Base-by-base conservation (phyloP, 2,888 invertebrate species). In the Diplolepis rosae region DNA sequence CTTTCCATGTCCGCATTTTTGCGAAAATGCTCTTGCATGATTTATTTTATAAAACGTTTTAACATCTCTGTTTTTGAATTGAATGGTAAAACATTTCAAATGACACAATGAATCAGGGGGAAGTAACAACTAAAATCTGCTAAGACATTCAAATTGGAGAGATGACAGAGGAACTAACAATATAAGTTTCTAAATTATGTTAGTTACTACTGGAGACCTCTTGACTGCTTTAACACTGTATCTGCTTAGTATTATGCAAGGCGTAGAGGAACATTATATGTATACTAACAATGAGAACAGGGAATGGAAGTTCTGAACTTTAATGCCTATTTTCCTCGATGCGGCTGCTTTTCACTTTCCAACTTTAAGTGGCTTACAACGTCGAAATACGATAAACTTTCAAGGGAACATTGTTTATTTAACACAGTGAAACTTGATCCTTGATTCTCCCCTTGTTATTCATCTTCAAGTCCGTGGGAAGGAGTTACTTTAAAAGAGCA, bases 281-380 rank as follows among this genome's bases (percentile, higher is more conserved):
- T 54, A 32, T 56, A 39, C 35, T 61, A 39, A 61, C 61, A 61
- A 61, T 61, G 61, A 61, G 35, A 39, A 39, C 39, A n/a, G n/a
- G 61, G 61, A 61, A 61, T 61, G 61, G 61, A 61, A 61, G 61
- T 61, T 61, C 39, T 24, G 35, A 61, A 61, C 24, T 61, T 61
- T 61, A 39, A 61, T 61, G 39, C 61, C 39, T 39, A 61, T 61
- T 61, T 61, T 61, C 61, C 61, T 39, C 39, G 27, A 61, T 61
- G 61, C 39, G 61, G 61, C 39, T 61, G 61, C 61, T 61, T 61
- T 61, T 61, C 39, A 61, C 61, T 61, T 42, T 39, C 61, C 61
- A 61, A 61, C 61, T 42, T 61, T 61, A 61, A 61, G 61, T 61
- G 61, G 61, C 61, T 61, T 61, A 27, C 61, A 24, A 15, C 61